Evolutionary conservation across 2,113 vertebrate genomes (phyloP).

Genomic region (human): DNA sequence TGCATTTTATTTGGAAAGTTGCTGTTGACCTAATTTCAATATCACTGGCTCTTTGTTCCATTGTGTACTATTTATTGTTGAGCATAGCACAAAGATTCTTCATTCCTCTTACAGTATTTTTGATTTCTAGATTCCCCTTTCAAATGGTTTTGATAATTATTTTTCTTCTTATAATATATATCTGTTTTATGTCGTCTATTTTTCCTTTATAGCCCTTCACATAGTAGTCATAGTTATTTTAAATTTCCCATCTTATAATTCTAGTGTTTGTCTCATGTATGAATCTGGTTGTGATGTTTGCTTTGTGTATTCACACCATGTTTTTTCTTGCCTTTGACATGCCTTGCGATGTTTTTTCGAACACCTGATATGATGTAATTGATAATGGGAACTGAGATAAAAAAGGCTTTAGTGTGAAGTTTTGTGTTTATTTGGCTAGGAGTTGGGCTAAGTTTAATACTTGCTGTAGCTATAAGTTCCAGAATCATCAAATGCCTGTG

Average conservation of each 20-base stretch:
- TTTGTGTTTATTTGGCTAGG: background rate
- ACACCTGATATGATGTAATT: background rate
- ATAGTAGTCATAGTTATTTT: background rate
- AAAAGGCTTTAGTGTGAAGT: background rate
- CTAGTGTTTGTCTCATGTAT: background rate
- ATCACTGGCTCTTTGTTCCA: background rate
- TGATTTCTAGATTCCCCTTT: background rate
- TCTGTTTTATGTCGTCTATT: background rate
- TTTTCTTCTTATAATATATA: background rate
- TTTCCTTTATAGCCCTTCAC: background rate
- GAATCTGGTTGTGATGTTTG: background rate
- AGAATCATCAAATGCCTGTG: background rate
- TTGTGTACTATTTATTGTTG: background rate
- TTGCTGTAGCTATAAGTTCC: background rate
- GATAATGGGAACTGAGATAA: background rate
- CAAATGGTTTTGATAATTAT: background rate
- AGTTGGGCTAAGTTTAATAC: background rate
- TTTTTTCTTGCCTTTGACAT: background rate
- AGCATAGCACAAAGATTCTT: background rate
- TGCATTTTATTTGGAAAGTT: background rate
- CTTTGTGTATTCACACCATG: background rate
- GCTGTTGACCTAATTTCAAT: background rate
- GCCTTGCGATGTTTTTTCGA: background rate
- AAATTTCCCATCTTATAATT: background rate
- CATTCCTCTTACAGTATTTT: background rate